phyloP scores from a whole-genome alignment of 1,140 invertebrate genomes.

The Lordiphosa clarofinis region DNA sequence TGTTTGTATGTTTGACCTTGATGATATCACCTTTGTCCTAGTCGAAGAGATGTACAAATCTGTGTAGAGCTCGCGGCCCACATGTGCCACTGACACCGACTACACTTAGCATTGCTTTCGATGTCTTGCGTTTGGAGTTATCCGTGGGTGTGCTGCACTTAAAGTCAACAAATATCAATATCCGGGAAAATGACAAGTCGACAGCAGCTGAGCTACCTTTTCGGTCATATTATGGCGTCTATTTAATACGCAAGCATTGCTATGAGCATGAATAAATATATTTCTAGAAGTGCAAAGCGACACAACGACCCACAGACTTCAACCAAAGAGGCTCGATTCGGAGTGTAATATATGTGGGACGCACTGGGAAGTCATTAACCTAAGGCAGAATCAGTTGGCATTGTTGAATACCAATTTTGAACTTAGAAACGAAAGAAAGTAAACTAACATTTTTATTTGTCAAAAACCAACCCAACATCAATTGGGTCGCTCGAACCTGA shows the following conservation, averaged over 20 bases:
- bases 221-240: slow-evolving; percentile 29
- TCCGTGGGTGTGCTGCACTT: slow-evolving; percentile 63
- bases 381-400: slow-evolving; percentile 4
- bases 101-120: slow-evolving; percentile 32
- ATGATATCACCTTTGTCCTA: slow-evolving; percentile 61
- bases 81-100: slow-evolving; percentile 28
- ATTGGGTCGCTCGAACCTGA: no score
- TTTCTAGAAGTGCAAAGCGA: slow-evolving; percentile 18
- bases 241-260: not conserved
- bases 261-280: not conserved
- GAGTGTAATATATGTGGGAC: slow-evolving; percentile 31
- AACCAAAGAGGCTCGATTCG: slow-evolving; percentile 29
- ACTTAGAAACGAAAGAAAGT: no score
- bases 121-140: slow-evolving; percentile 51
- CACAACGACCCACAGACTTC: slow-evolving; percentile 50
- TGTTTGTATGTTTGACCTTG: slow-evolving; percentile 58
- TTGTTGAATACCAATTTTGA: no score
- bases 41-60: slow-evolving; percentile 53
- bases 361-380: slow-evolving; percentile 38
- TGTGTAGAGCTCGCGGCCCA: slow-evolving; percentile 22
- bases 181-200: slow-evolving; percentile 69
- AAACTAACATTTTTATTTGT: no score
- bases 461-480: no score
- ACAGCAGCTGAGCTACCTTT: slow-evolving; percentile 45
- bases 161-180: slow-evolving; percentile 70